phyloP scores from a whole-genome alignment of 2,113 vertebrate species.

The Thunnus maccoyii region DNA sequence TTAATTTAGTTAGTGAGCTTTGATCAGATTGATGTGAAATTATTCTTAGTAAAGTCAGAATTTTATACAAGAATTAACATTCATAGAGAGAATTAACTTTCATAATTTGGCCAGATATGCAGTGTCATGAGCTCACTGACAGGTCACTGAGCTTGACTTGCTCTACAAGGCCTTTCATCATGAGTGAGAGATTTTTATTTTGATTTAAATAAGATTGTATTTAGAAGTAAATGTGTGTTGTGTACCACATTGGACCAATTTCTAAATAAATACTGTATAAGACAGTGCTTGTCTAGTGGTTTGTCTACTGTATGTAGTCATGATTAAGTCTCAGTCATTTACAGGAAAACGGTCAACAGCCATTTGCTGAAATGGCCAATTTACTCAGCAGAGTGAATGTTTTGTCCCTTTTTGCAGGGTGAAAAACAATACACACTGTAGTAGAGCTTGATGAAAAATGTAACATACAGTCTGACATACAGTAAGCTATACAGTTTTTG shows the following conservation, averaged over 20 bases:
- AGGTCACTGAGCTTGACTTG: neutral
- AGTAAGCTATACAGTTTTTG: neutral
- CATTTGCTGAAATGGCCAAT: slow-evolving; percentile 17
- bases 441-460: neutral
- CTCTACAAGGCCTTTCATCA: neutral
- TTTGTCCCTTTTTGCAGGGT: neutral
- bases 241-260: neutral
- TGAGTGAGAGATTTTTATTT: neutral
- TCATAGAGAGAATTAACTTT: too few species aligned
- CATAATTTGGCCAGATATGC: neutral
- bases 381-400: slow-evolving; percentile 27
- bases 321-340: slow-evolving; percentile 8
- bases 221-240: neutral
- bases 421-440: neutral
- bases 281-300: neutral
- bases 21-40: too few species aligned
- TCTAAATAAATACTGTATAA: neutral
- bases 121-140: neutral
- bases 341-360: neutral
- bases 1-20: too few species aligned
- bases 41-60: too few species aligned
- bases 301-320: neutral
- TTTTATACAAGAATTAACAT: too few species aligned
- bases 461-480: neutral
- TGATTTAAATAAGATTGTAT: neutral